Percentiles rank a stretch among this genome's conserved stretches.
Conservation (phyloP, 37 sponge, comb jelly and placozoan genomes). For the Beroe forskalii region DNA sequence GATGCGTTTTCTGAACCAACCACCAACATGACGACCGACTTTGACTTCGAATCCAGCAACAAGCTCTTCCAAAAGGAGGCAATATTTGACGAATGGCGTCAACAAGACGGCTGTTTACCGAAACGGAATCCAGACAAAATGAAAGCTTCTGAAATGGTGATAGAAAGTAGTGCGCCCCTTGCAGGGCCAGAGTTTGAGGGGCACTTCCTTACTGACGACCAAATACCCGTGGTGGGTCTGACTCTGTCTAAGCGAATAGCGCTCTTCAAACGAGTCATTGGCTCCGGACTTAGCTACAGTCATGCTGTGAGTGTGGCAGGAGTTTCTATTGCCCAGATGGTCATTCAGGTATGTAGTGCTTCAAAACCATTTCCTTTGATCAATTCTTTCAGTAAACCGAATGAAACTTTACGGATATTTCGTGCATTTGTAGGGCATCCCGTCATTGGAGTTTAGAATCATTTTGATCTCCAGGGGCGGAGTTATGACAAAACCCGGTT, state of each 20-base stretch:
- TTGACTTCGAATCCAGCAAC: slow-evolving; percentile 56
- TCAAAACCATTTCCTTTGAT: too few species aligned
- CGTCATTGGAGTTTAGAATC: too few species aligned
- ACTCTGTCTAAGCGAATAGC: slow-evolving; percentile 22
- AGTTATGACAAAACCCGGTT: too few species aligned
- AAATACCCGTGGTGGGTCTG: slow-evolving; percentile 29
- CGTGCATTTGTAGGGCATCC: neutral
- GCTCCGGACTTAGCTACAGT: slow-evolving; percentile 44
- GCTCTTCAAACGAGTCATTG: slow-evolving; percentile 19
- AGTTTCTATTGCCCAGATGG: slow-evolving; percentile 40
- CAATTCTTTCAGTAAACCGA: too few species aligned
- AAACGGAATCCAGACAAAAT: slow-evolving; percentile 24
- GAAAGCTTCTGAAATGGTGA: slow-evolving; percentile 41
- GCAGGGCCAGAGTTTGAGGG: neutral
- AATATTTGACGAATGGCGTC: slow-evolving; percentile 58
- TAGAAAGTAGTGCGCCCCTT: neutral
- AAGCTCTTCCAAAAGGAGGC: slow-evolving; percentile 56
- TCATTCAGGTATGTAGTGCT: slow-evolving; percentile 32
- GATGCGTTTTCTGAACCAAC: slow-evolving; percentile 16
- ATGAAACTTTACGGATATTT: neutral
- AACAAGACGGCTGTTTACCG: neutral
- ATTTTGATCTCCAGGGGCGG: too few species aligned
- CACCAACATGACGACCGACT: neutral
- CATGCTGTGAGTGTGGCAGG: slow-evolving; percentile 62
- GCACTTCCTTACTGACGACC: slow-evolving; percentile 26